Percentiles rank a stretch among this genome's conserved stretches.
Conservation (phyloP, 35 echinoderm and acorn worm species). For the Lytechinus variegatus region DNA sequence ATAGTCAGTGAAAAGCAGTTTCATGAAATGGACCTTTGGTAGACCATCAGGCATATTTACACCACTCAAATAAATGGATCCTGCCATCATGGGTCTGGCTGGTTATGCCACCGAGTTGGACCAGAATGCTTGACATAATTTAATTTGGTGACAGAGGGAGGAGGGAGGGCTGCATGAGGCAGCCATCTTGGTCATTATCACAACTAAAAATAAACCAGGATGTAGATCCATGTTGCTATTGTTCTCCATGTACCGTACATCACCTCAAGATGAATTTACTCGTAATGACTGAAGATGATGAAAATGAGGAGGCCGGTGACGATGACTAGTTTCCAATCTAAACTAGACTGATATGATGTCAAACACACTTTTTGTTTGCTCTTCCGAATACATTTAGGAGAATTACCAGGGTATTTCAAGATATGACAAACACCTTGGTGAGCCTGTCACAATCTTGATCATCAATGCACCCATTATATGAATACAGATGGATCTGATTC, state of each 20-base stretch:
- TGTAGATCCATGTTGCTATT: neutral
- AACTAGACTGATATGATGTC: neutral
- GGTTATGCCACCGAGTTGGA: neutral
- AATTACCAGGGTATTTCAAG: neutral
- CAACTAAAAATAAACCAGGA: slow-evolving; percentile 3
- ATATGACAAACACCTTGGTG: too few relatives aligned
- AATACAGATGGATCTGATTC: too few relatives aligned
- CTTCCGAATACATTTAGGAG: neutral
- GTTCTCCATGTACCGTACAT: neutral
- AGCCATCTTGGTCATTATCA: slow-evolving; percentile 2
- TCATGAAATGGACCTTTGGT: too few relatives aligned
- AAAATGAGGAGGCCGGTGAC: neutral
- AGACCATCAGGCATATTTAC: neutral
- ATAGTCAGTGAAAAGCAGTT: too few relatives aligned
- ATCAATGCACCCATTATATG: too few relatives aligned
- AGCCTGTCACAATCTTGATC: too few relatives aligned
- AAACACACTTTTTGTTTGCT: neutral
- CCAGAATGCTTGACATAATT: slow-evolving; percentile 18
- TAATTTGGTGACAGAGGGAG: slow-evolving; percentile 1
- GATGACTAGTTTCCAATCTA: neutral
- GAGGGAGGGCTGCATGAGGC: neutral
- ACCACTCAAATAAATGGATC: slow-evolving; percentile 2
- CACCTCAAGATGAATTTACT: neutral
- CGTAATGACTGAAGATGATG: neutral
- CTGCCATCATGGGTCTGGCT: neutral